These are phyloP conservation scores for Pipa parva DNA, from an alignment of 2,113 vertebrate genomes.

Conservation along the genomic window DNA sequence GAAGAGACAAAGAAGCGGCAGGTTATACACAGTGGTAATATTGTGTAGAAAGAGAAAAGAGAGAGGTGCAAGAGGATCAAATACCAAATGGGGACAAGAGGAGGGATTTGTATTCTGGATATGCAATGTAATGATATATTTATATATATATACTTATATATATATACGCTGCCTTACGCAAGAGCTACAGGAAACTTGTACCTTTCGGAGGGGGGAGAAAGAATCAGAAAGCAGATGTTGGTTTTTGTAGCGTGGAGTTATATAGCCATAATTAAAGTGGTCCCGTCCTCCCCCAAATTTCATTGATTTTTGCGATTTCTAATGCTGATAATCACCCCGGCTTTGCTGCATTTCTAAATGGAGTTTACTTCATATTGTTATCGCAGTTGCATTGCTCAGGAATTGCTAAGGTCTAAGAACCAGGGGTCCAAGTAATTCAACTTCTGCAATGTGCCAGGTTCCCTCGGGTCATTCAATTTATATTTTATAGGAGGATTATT, in stretches of 20 bases:
- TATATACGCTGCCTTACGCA: constrained; percentile 22
- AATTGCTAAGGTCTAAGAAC: no score
- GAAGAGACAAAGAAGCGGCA: constrained; percentile 16
- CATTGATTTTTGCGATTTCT: no score
- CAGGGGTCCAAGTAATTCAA: no score
- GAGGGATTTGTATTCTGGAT: constrained; percentile 33
- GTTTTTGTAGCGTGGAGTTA: neutral
- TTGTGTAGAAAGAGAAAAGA: constrained; percentile 26
- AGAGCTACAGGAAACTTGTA: constrained; percentile 28
- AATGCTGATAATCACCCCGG: no score
- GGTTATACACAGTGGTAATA: constrained; percentile 42
- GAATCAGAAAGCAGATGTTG: constrained; percentile 6
- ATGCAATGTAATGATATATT: constrained; percentile 32
- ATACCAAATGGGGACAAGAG: constrained; percentile 33
- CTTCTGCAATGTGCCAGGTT: no score
- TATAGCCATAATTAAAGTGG: no score
- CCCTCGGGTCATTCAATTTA: no score
- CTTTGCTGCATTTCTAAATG: no score
- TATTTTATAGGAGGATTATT: no score
- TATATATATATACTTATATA: constrained; percentile 29
- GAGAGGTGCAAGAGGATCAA: constrained; percentile 14
- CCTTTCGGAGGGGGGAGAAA: constrained; percentile 3
- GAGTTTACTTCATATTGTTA: no score
- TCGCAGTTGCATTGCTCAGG: no score
- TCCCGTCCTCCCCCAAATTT: neutral